These are phyloP conservation scores for Stercorarius parasiticus DNA, from an alignment of 2,113 vertebrate genomes.

Conservation along the genomic window DNA sequence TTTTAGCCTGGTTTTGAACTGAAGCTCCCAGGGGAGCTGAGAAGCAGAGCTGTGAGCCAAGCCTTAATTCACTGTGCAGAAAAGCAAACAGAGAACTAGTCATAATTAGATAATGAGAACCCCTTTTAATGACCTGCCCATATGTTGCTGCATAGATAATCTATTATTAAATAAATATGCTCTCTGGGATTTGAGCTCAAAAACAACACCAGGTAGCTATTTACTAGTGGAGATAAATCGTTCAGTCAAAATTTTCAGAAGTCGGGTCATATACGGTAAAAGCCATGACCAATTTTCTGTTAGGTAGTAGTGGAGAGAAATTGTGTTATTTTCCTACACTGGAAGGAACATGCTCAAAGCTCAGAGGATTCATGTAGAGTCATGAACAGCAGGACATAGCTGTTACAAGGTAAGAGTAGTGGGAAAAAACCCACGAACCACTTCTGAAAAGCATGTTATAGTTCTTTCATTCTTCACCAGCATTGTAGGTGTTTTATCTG, in stretches of 20 bases:
- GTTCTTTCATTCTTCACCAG: not conserved
- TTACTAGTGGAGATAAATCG: not conserved
- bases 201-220: not conserved
- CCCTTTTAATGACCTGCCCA: not conserved
- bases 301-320: not conserved
- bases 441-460: not conserved
- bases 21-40: not conserved
- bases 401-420: not conserved
- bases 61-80: not conserved
- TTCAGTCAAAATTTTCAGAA: not conserved
- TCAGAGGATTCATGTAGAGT: not conserved
- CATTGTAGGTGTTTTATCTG: not conserved
- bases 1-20: not conserved
- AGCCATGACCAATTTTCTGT: not conserved
- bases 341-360: not conserved
- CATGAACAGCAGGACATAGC: not conserved
- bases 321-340: not conserved
- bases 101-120: not conserved
- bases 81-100: not conserved
- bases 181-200: constrained; percentile 2
- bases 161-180: not conserved
- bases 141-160: not conserved
- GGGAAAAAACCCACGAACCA: not conserved
- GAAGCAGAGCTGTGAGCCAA: not conserved
- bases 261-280: not conserved